These are phyloP conservation scores for Pipistrellus nathusii DNA, from an alignment of 2,797 vertebrate genomes.

Conservation along the genomic window DNA sequence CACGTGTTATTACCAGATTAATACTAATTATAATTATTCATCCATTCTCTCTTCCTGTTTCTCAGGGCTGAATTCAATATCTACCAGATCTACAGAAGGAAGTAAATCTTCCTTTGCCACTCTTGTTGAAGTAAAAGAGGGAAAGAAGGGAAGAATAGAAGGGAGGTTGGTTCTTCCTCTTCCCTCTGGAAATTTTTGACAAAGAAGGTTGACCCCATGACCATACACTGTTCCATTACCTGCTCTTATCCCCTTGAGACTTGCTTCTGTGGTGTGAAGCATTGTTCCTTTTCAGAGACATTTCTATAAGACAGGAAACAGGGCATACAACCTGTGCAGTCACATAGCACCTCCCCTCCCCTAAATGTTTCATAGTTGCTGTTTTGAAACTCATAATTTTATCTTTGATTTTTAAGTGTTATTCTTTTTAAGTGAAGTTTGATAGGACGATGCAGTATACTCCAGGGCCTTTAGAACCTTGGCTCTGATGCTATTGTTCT, in stretches of 20 bases:
- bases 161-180: not conserved
- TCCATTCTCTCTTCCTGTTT: constrained; percentile 50
- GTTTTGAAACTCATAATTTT: not conserved
- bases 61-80: constrained; percentile 11
- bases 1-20: constrained; percentile 44
- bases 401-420: not conserved
- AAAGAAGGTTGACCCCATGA: not conserved
- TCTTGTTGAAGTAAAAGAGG: not conserved
- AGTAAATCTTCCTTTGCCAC: not conserved
- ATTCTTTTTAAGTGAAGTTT: not conserved
- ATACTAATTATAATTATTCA: constrained; percentile 41
- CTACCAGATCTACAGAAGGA: not conserved
- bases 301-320: not conserved
- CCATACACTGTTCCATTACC: not conserved
- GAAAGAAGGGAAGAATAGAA: not conserved
- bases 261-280: not conserved
- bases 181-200: not conserved
- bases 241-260: not conserved
- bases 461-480: not conserved
- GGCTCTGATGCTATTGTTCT: fast-evolving
- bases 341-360: not conserved
- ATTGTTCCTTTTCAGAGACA: not conserved
- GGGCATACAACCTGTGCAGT: too few species aligned
- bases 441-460: not conserved
- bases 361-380: not conserved